Percentiles rank a stretch among this genome's conserved stretches.
Evolutionary conservation across 2,888 invertebrate genomes (phyloP).

Genomic region (Napeogenes sylphis): DNA sequence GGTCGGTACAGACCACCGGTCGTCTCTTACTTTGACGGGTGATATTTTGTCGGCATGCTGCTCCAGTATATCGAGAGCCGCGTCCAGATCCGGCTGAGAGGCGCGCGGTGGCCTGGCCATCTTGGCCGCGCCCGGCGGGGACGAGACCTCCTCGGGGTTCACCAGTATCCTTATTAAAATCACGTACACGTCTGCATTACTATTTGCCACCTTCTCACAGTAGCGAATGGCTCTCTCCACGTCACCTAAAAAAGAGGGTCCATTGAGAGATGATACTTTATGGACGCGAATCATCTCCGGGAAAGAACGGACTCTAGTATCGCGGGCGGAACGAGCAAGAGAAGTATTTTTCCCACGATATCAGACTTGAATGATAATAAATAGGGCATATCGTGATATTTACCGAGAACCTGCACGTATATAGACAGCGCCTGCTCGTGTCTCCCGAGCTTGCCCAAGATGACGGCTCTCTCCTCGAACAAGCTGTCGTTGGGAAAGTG

Average conservation of each 20-base stretch:
- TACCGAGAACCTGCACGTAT: conserved; percentile 90
- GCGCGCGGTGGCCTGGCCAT: conserved; percentile 77
- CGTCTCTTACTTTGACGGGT: conserved; percentile 80
- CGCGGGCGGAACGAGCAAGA: too few relatives aligned
- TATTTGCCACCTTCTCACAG: conserved; percentile 84
- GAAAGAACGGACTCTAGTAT: too few relatives aligned
- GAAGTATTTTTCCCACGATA: too few relatives aligned
- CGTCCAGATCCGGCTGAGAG: conserved; percentile 84
- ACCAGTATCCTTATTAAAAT: conserved; percentile 76
- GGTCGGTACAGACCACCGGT: too few relatives aligned
- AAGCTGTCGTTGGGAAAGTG: conserved; percentile 91
- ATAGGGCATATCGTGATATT: conserved; percentile 23
- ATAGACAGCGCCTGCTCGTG: conserved; percentile 96
- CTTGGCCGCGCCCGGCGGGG: conserved; percentile 63
- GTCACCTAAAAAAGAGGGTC: conserved; percentile 75
- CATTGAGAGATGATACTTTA: neutral
- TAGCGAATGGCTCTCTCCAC: conserved; percentile 89
- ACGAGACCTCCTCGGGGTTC: conserved; percentile 54
- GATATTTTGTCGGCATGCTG: conserved; percentile 91
- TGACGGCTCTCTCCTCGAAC: conserved; percentile 95
- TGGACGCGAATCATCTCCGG: too few relatives aligned
- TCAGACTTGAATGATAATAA: too few relatives aligned
- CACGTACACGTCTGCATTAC: conserved; percentile 78
- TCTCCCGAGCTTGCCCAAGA: conserved; percentile 91
- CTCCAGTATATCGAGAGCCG: conserved; percentile 88